Evolutionary conservation across 2,113 vertebrate genomes (phyloP), one percentile per base, ranked within the genome.

Genomic region (Eulemur macaco): DNA sequence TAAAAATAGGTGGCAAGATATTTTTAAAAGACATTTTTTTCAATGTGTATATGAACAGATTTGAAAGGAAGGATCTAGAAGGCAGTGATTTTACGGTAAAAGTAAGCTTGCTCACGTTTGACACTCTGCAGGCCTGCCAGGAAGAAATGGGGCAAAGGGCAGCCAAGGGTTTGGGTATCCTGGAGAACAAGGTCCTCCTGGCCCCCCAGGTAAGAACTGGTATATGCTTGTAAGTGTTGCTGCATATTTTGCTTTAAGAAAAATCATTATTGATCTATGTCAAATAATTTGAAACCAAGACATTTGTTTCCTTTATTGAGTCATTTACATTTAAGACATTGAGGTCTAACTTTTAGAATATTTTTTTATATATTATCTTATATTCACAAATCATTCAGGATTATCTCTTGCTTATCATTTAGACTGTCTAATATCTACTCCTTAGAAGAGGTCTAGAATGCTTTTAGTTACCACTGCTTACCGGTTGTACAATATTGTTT

Each of bases 141-240:
- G 99, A 96, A 98, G 98, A 89, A 98, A 98, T 6, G 99, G 99
- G 1, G 99, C 98, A 71, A 99, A 99, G 88, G 99, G 99, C 58
- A 99, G 25, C 83, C 98, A 98, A 98, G 99, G 99, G 97, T 96
- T 99, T 86, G 99, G 99, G 2, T 97, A 96, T 25, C 98, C 97
- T 96, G 99, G 99, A 94, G 98, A 99, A 31, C 99, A 98, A 94
- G 99, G 99, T 0, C 98, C 99, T 20, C 99, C 99, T 34, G 99
- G 99, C 71, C 98, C 98, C 73, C 99, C 99, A 99, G 99, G 99
- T 99, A 98, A 98, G 97, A n/a, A 21, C 1, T 85, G 39, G 1
- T 42, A 76, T 83, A 56, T 76, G 15, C 39, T 81, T 29, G 0
- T 39, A 69, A 91, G 50, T 69, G 37, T 42, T 86, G n/a, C 31